These are phyloP conservation scores for Pseudonaja textilis DNA, from an alignment of 2,113 vertebrate species.

Conservation along the genomic window DNA sequence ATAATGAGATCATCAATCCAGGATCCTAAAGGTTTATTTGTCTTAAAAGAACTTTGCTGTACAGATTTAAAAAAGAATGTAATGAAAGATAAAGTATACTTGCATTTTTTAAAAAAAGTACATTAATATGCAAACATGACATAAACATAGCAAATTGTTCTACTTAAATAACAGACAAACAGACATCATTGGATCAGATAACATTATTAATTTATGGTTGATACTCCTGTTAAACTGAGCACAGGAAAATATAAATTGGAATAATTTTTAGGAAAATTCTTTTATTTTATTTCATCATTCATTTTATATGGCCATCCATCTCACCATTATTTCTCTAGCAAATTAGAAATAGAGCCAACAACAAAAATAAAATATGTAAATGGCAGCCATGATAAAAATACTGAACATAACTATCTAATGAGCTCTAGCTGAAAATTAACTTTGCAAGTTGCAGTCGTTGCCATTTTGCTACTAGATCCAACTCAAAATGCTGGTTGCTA, in stretches of 20 bases:
- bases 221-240: not conserved
- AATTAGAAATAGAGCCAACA: not conserved
- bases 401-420: not conserved
- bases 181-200: not conserved
- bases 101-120: not conserved
- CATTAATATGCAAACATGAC: not conserved
- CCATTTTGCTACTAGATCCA: not conserved
- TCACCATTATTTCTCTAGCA: not conserved
- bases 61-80: not conserved
- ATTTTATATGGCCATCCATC: not conserved
- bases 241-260: not conserved
- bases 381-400: not conserved
- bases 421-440: not conserved
- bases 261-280: not conserved
- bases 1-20: slow-evolving; percentile 65
- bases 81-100: slow-evolving; percentile 14
- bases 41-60: slow-evolving; percentile 62
- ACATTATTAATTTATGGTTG: not conserved
- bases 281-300: not conserved
- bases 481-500: not conserved
- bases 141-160: not conserved
- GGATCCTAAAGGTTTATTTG: slow-evolving; percentile 55
- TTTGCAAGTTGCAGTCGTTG: not conserved
- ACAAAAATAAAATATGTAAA: not conserved
- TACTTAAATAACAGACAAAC: not conserved